Percentiles rank a stretch among this genome's conserved stretches.
Evolutionary conservation across 2,797 vertebrate genomes (phyloP).

Genomic region (Eulemur albifrons): DNA sequence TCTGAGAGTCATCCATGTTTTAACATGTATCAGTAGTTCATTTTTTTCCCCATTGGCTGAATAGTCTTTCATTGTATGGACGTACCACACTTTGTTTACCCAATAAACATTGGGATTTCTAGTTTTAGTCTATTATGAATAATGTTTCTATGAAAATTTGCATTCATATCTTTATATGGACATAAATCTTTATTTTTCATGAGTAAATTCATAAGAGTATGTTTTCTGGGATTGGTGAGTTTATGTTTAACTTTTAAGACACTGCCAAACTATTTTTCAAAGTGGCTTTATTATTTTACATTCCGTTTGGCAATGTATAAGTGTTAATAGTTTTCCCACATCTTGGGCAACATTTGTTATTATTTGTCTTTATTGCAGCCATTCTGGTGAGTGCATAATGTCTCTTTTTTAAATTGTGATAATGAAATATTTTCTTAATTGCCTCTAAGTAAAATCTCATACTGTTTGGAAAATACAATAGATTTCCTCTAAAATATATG

Average conservation of each 20-base stretch:
- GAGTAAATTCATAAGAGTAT: fast-evolving
- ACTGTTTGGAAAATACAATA: not conserved
- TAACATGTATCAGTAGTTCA: not conserved
- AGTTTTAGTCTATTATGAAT: not conserved
- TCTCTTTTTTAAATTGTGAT: not conserved
- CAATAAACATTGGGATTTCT: not conserved
- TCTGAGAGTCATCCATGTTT: not conserved
- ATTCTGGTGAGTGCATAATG: not conserved
- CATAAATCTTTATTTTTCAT: not conserved
- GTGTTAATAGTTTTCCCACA: not conserved
- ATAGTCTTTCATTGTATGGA: not conserved
- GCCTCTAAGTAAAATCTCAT: not conserved
- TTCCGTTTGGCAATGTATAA: not conserved
- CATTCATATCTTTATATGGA: not conserved
- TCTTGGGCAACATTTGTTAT: not conserved
- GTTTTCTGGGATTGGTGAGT: not conserved
- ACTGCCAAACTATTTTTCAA: not conserved
- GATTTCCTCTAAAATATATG: not conserved
- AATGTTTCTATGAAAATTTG: not conserved
- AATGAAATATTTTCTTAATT: not conserved
- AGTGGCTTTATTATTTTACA: not conserved
- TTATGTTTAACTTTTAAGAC: not conserved
- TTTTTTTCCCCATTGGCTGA: not conserved
- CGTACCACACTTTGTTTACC: not conserved
- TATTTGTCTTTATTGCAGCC: not conserved